phyloP scores from a whole-genome alignment of 2,888 invertebrate species.

The Leptinotarsa tumamoca region DNA sequence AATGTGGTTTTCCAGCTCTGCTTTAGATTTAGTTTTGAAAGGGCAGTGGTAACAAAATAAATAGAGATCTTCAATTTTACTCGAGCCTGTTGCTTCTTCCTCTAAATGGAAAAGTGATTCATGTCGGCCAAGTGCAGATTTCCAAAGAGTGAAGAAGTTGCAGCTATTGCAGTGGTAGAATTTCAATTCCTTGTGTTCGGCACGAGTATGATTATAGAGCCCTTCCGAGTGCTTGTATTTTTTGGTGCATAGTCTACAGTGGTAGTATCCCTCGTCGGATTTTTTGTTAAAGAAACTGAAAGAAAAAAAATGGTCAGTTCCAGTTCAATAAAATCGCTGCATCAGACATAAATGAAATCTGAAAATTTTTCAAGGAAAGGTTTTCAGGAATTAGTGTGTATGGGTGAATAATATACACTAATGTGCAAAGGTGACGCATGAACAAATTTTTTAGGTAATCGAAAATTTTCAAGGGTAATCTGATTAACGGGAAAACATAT shows the following conservation, averaged over 20 bases:
- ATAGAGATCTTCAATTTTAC: neutral
- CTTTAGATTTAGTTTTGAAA: slow-evolving; percentile 22
- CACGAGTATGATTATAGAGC: slow-evolving; percentile 26
- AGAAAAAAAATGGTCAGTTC: neutral
- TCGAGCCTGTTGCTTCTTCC: neutral
- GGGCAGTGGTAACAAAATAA: slow-evolving; percentile 20
- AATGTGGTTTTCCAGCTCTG: slow-evolving; percentile 14
- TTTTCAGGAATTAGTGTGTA: no score
- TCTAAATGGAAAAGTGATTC: slow-evolving; percentile 18
- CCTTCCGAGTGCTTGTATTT: slow-evolving; percentile 18
- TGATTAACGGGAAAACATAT: no score
- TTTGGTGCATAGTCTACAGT: slow-evolving; percentile 20
- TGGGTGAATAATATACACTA: no score
- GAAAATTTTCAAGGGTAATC: no score
- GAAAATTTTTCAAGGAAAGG: no score
- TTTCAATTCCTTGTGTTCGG: slow-evolving; percentile 27
- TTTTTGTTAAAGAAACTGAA: slow-evolving; percentile 27
- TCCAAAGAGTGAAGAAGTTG: slow-evolving; percentile 25
- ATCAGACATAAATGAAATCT: no score
- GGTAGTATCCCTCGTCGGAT: slow-evolving; percentile 19
- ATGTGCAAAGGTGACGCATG: no score
- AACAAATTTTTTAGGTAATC: no score
- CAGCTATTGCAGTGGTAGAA: slow-evolving; percentile 26
- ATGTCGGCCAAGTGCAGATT: slow-evolving; percentile 22
- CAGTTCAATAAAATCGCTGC: neutral